Evolutionary conservation across 2,113 vertebrate genomes (phyloP).

Genomic region (Collichthys lucidus): DNA sequence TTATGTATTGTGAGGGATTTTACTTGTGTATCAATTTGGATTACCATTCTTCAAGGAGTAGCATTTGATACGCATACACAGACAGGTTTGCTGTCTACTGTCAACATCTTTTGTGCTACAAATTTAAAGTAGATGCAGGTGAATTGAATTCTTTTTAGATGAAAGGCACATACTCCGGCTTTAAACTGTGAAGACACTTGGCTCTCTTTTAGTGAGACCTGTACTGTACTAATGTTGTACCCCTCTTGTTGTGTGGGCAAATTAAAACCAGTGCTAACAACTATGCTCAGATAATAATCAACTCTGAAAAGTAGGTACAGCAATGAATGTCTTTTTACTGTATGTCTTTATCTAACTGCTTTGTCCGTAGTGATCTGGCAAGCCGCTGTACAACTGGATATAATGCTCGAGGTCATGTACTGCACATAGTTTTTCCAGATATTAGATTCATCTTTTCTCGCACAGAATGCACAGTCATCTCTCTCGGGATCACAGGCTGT

Average conservation of each 20-base stretch:
- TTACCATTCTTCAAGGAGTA: slow-evolving; percentile 12
- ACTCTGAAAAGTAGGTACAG: slow-evolving; percentile 1
- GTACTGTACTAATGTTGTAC: background rate
- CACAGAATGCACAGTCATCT: background rate
- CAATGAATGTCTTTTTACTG: slow-evolving; percentile 9
- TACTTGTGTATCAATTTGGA: slow-evolving; percentile 32
- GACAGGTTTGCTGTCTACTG: background rate
- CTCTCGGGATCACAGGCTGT: background rate
- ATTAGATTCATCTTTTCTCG: slow-evolving; percentile 1
- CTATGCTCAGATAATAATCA: background rate
- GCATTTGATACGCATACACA: background rate
- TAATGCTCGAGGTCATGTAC: slow-evolving; percentile 32
- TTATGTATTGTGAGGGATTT: slow-evolving; percentile 40
- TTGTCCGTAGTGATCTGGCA: background rate
- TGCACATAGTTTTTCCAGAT: background rate
- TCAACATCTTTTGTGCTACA: slow-evolving; percentile 4
- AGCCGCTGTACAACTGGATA: background rate
- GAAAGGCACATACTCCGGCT: background rate
- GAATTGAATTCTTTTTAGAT: background rate
- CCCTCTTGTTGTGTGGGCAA: background rate
- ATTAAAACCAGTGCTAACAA: background rate
- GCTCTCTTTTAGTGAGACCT: background rate
- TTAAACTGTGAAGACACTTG: background rate
- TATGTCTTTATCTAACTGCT: slow-evolving; percentile 17
- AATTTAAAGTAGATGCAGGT: background rate